Base-by-base conservation (phyloP, 2,113 vertebrate genomes). In the Channa argus region DNA sequence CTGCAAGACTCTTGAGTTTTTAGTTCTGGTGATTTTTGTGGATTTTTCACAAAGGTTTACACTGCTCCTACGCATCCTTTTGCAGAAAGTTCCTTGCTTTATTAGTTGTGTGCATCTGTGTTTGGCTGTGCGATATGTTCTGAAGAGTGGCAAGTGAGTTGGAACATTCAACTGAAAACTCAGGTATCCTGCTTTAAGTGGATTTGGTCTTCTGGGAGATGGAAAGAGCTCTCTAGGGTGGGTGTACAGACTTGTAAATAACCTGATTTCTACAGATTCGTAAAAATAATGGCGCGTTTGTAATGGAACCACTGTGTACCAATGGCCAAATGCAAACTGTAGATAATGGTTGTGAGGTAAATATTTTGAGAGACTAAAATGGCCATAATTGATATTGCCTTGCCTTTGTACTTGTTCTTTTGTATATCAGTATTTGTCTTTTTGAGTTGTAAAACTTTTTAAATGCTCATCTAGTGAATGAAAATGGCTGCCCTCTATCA, bases 201-300 rank as follows among this genome's bases (percentile, higher is more conserved):
- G 94, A 92, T 89, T 83, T 89, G 91, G 86, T 93, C 63, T 82
- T 89, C 89, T 94, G 92, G 94, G 95, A 95, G 94, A 92, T 51
- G 87, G 93, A 92, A 86, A 73, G 68, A 67, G 90, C 91, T 92
- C 80, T 90, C 83, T 93, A 86, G 94, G 95, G 86, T 92, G 90
- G 89, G 85, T 98, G 95, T 96, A 96, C 92, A 96, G 92, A 93
- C 87, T 46, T 97, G 96, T 97, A 97, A 94, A 97, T 97, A 96
- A 92, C 79, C 90, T 94, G 64, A 92, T 96, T 96, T 95, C 94
- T 95, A 95, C 88, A 80, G 89, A 94, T 87, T 81, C 53, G 10
- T 79, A 59, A 87, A 88, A 90, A 92, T 91, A 90, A 61, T 62
- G 39, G 55, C 90, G 91, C 34, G 90, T 93, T 94, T 93, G 63